Percentiles rank a stretch among this genome's conserved stretches.
phyloP scores from a whole-genome alignment of 92 coral and sea anemone genomes.

The Zoanthus solanderi region DNA sequence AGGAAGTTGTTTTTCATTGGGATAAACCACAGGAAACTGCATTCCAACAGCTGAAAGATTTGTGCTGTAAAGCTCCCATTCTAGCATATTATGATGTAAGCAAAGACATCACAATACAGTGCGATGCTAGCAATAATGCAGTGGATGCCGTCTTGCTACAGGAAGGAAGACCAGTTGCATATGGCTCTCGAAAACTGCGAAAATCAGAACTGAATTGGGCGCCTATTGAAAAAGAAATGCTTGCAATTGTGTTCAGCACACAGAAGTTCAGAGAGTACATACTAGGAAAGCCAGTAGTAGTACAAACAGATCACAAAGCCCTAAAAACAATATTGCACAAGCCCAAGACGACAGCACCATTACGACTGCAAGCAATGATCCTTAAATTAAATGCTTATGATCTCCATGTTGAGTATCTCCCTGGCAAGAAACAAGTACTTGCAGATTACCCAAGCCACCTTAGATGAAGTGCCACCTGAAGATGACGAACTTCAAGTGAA shows the following conservation, averaged over 20 bases:
- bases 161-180: conserved; percentile 58
- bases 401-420: conserved; percentile 52
- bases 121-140: conserved; percentile 69
- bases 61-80: conserved; percentile 63
- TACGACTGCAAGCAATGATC: conserved; percentile 53
- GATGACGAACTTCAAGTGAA: conserved; percentile 50
- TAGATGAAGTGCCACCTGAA: conserved; percentile 63
- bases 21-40: conserved; percentile 41
- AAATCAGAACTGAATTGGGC: conserved; percentile 55
- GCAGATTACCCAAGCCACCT: conserved; percentile 60
- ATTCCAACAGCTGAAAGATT: conserved; percentile 36
- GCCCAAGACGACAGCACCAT: conserved; percentile 54
- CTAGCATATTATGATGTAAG: conserved; percentile 67
- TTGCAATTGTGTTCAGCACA: conserved; percentile 59
- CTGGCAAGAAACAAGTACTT: conserved; percentile 49
- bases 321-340: neutral
- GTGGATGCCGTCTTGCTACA: conserved; percentile 65
- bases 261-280: conserved; percentile 58
- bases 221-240: conserved; percentile 68
- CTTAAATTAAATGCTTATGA: conserved; percentile 52
- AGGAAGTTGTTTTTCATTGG: conserved; percentile 26
- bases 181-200: conserved; percentile 51
- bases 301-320: conserved; percentile 70
- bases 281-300: conserved; percentile 49
- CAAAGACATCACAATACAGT: conserved; percentile 59